Evolutionary conservation across 1,140 invertebrate species (phyloP), one percentile per base, ranked within the genome.

Genomic region (Plodia interpunctella): DNA sequence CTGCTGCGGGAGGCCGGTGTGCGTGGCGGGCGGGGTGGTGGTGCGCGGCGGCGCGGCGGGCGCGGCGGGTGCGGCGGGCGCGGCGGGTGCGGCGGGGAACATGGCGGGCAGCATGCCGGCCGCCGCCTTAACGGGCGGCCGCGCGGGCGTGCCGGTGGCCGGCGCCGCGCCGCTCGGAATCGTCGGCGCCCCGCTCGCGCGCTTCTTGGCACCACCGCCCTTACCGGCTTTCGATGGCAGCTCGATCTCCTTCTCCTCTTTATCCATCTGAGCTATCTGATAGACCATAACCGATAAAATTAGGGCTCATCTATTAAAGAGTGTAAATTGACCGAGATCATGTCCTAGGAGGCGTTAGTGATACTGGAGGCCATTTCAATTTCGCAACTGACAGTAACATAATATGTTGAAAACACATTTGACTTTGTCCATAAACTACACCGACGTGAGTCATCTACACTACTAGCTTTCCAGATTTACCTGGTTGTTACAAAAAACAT

Each of bases 181-280:
- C 49, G 13, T 55, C 69, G 73, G 57, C 4, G 64, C 59, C 10
- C 62, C 62, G 13, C 63, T 56, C 59, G 72, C 70, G 61, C 90
- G 82, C 63, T 93, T 93, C 83, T 95, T 95, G 49, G 75, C 73
- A 3, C 90, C 91, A 2, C 90, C 91, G 3, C 90, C 91, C 68
- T 95, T 96, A 49, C 92, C 92, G 54, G 93, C 94, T 79, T 96
- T 96, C 5, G 86, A 87, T 0, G 94, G 93, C n/a, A 92, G 91
- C 57, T 96, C 95, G 49, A 97, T 90, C 68, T 96, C 95, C 38
- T 95, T 91, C 86, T 97, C 96, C 72, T 97, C 96, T 87, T 97
- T 97, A 66, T 96, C 96, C 96, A 99, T 98, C 85, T 95, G 94
- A 73, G 96, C 94, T 80, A 99, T 94, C 93, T 98, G 76, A 78